A percentile compares a stretch with the other conserved stretches of the same genome.
These are phyloP conservation scores for Elgaria multicarinata DNA, from an alignment of 2,113 vertebrate genomes.

Conservation along the genomic window DNA sequence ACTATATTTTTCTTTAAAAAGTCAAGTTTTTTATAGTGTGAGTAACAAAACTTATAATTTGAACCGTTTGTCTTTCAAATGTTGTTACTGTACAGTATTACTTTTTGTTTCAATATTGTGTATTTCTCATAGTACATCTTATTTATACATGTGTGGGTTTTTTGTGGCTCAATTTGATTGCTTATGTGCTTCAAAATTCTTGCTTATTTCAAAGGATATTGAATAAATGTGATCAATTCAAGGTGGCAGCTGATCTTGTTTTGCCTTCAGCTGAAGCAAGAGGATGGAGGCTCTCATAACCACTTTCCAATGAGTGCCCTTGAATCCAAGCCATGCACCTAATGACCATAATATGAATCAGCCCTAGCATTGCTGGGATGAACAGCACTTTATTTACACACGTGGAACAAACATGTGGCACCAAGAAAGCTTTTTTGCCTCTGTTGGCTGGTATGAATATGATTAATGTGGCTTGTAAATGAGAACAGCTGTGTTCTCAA, in stretches of 20 bases:
- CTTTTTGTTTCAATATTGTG: slow-evolving; percentile 72
- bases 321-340: slow-evolving; percentile 5
- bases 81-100: slow-evolving; percentile 67
- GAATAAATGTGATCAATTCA: slow-evolving; percentile 86
- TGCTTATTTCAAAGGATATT: slow-evolving; percentile 80
- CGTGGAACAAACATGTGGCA: neutral
- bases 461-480: neutral
- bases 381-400: neutral
- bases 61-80: slow-evolving; percentile 72
- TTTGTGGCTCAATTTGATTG: slow-evolving; percentile 79
- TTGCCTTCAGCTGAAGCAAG: slow-evolving; percentile 40
- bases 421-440: neutral
- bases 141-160: slow-evolving; percentile 76
- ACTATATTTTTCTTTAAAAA: slow-evolving; percentile 76
- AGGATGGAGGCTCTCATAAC: neutral
- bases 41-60: slow-evolving; percentile 74
- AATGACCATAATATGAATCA: neutral
- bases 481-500: neutral
- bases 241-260: slow-evolving; percentile 61
- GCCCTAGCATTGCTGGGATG: neutral
- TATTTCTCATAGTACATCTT: slow-evolving; percentile 79
- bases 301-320: neutral
- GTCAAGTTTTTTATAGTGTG: slow-evolving; percentile 78
- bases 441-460: neutral
- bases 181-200: slow-evolving; percentile 77